Evolutionary conservation across 2,888 invertebrate species (phyloP).

Genomic region (Entomobrya multifasciata): DNA sequence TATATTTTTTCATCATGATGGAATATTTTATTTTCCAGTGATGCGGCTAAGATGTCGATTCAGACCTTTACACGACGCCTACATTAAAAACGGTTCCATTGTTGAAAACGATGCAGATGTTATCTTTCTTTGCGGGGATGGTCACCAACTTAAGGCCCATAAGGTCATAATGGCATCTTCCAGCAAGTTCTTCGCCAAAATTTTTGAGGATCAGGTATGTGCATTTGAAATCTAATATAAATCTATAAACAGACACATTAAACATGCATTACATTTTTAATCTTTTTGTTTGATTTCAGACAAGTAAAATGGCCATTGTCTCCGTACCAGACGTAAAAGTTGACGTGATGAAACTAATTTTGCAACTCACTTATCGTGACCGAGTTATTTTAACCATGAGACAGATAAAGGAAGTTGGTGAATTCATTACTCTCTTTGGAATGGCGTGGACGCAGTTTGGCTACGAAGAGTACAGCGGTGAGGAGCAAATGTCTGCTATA

Average conservation of each 20-base stretch:
- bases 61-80: slow-evolving; percentile 75
- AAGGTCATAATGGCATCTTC: slow-evolving; percentile 77
- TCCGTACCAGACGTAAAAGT: slow-evolving; percentile 75
- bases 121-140: slow-evolving; percentile 76
- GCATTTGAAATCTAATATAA: no score
- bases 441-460: slow-evolving; percentile 73
- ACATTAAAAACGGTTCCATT: slow-evolving; percentile 68
- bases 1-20: no score
- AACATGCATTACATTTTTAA: background rate
- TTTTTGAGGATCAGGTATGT: slow-evolving; percentile 78
- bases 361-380: slow-evolving; percentile 76
- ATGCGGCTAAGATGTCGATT: slow-evolving; percentile 77
- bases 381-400: slow-evolving; percentile 69
- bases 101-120: slow-evolving; percentile 77
- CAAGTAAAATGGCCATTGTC: slow-evolving; percentile 71
- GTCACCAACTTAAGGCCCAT: slow-evolving; percentile 74
- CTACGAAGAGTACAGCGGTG: slow-evolving; percentile 57
- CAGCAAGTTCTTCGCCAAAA: slow-evolving; percentile 75
- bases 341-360: slow-evolving; percentile 73
- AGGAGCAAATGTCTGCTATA: slow-evolving; percentile 31
- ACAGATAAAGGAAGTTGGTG: slow-evolving; percentile 74
- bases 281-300: slow-evolving; percentile 17
- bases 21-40: no score
- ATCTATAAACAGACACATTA: no score
- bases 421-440: slow-evolving; percentile 74